Base-by-base conservation (phyloP, 2,888 invertebrate species). In the Lepidochrysops patricia region DNA sequence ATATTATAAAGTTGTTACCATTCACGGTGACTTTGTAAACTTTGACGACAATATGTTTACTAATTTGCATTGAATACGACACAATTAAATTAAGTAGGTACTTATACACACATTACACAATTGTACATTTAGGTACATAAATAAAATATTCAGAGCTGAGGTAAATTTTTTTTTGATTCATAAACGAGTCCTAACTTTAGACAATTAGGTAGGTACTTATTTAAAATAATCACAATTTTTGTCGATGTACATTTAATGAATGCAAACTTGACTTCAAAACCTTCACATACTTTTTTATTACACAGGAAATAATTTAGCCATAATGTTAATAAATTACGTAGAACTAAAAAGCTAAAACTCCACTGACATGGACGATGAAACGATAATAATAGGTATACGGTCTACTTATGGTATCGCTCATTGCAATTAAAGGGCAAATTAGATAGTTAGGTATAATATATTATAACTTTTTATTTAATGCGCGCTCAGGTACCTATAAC, bases 11-110 rank as follows among this genome's bases (percentile, higher is more conserved):
- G n/a, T n/a, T 43, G 43, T 43, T 43, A 19, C 43, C 19, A 43
- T 43, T 43, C 43, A 43, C 43, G 43, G 43, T 43, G 43, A 43
- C 43, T 43, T 43, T 43, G 43, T 43, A 43, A 43, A 23, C 9
- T 43, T 43, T 43, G 43, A 43, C 23, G 43, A 43, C 9, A 43
- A 43, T 43, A 19, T 12, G 43, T 9, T 43, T 4, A 9, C 43
- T 43, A 19, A 43, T 43, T 43, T 43, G 43, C 43, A 43, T 43
- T 43, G 43, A 43, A 43, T 43, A 43, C 43, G 43, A 19, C 43
- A 37, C 6, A 43, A 23, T 43, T 19, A 43, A n/a, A n/a, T n/a
- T n/a, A n/a, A n/a, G n/a, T n/a, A n/a, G n/a, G n/a, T n/a, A n/a
- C n/a, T n/a, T n/a, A n/a, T n/a, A n/a, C n/a, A n/a, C n/a, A n/a